Percentiles rank a stretch among this genome's conserved stretches.
Conservation (phyloP, 2,113 vertebrate species). For the Elaphurus davidianus region DNA sequence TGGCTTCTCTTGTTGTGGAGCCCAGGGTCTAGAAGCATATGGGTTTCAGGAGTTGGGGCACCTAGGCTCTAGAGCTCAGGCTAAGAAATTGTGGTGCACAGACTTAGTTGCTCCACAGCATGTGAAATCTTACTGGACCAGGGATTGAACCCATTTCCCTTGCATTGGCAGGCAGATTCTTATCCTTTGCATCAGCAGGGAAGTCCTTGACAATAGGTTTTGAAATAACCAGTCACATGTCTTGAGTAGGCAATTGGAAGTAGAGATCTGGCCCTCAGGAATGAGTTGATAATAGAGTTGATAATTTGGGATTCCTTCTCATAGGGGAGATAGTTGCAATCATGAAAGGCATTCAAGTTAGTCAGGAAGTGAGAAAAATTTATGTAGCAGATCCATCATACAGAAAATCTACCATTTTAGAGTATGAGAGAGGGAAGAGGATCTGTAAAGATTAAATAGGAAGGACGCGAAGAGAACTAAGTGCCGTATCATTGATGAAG, state of each 20-base stretch:
- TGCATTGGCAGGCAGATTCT: not conserved
- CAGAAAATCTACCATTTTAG: not conserved
- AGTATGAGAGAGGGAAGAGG: not conserved
- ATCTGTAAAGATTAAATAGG: not conserved
- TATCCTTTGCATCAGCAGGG: not conserved
- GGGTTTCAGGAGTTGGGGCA: not conserved
- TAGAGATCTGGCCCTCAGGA: not conserved
- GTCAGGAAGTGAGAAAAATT: not conserved
- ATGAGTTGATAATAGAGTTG: not conserved
- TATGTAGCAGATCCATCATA: not conserved
- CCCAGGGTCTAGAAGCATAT: not conserved
- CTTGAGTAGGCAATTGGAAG: not conserved
- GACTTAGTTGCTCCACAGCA: not conserved
- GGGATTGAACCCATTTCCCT: not conserved
- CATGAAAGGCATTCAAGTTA: not conserved
- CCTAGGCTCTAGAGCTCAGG: not conserved
- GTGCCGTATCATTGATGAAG: not conserved
- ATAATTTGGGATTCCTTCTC: conserved; percentile 5
- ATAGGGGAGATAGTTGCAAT: not conserved
- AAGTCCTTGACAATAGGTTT: not conserved
- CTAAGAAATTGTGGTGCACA: not conserved
- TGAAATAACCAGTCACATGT: not conserved
- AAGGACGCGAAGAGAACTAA: not conserved
- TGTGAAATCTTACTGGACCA: not conserved
- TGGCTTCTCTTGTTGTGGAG: not conserved